Percentiles rank a stretch among this genome's conserved stretches.
Evolutionary conservation across 2,888 invertebrate species (phyloP).

Genomic region (Buathra laborator): DNA sequence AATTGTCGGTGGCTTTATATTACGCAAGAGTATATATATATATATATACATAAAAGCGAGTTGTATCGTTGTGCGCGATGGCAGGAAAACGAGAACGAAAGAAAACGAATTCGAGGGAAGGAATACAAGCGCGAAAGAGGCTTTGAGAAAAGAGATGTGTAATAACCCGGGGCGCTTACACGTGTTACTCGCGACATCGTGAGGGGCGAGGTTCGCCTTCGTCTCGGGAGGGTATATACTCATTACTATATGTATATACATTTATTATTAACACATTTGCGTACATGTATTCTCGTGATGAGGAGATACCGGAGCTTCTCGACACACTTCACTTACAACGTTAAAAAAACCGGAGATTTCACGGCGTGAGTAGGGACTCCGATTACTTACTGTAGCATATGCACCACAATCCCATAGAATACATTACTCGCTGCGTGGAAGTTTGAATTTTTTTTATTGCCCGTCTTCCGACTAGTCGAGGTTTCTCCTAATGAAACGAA

Average conservation of each 20-base stretch:
- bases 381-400: too few species aligned
- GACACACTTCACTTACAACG: not conserved
- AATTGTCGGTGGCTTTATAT: conserved; percentile 40
- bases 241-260: conserved; percentile 3
- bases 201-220: conserved; percentile 13
- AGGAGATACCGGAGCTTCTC: not conserved
- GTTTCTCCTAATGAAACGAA: too few species aligned
- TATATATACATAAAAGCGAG: not conserved
- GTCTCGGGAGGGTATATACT: conserved; percentile 12
- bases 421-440: too few species aligned
- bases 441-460: too few species aligned
- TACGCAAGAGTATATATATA: conserved; percentile 17
- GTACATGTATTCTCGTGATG: not conserved
- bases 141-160: conserved; percentile 37
- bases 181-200: conserved; percentile 29
- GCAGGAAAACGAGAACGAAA: conserved; percentile 9
- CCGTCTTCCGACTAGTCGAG: too few species aligned
- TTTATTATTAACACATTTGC: not conserved
- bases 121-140: not conserved
- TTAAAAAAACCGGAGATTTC: not conserved
- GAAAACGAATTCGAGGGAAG: conserved; percentile 12
- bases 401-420: too few species aligned
- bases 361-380: not conserved
- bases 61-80: not conserved
- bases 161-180: conserved; percentile 44